Evolutionary conservation across 2,797 vertebrate species (phyloP), one percentile per base, ranked within the genome.

Genomic region (Microcaecilia unicolor): DNA sequence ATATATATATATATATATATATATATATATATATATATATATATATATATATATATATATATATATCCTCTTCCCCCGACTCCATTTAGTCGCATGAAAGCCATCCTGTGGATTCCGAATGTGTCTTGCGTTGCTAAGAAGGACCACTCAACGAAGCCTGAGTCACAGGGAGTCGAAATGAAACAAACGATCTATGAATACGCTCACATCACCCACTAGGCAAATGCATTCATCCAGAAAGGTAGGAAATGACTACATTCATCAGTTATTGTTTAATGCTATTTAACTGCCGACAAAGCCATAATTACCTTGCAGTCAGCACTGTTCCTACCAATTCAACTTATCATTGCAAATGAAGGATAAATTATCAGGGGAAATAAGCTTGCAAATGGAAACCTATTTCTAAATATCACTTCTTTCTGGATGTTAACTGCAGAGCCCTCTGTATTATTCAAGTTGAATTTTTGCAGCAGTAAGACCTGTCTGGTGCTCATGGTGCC

Each of bases 281-380:
- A 31, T 41, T 58, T 59, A 58, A 70, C 64, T 61, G 56, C 57
- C 3, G 1, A 47, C 48, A 51, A 59, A 44, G 33, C 22, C 35
- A 36, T 45, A 56, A 64, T 55, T 57, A 49, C 44, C 37, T 42
- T 44, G 18, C 36, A 39, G 3, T 15, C 15, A 35, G 25, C 2
- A 2, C 43, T 28, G 16, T 11, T 63, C 30, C 25, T 28, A 37
- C 16, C 36, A 40, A 20, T 52, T 20, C 7, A 49, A 24, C 37
- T 9, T 1, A 25, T 52, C 19, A 10, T 22, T 38, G 36, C 26
- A 34, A 28, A 49, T 26, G 27, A 33, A 52, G 14, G 29, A 21
- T 42, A 57, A 60, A 55, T 41, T 43, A 49, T 25, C 35, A 25
- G 4, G 5, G 48, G 8, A 17, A 46, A 13, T 12, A 27, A 46